phyloP scores from a whole-genome alignment of 2,113 vertebrate genomes.

The Hemiprocne comata region DNA sequence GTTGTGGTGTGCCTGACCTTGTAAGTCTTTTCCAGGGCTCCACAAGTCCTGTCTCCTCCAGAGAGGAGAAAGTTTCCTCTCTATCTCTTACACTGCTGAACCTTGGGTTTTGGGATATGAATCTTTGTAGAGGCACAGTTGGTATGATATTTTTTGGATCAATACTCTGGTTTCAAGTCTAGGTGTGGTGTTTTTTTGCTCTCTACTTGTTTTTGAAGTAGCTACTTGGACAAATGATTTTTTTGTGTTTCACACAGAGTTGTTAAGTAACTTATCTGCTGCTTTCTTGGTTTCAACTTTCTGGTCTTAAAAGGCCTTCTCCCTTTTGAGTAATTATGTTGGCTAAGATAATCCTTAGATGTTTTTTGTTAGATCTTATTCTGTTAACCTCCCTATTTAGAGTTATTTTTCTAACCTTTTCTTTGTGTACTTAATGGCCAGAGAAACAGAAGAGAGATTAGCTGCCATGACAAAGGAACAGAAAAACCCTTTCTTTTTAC shows the following conservation, averaged over 20 bases:
- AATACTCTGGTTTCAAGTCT: not conserved
- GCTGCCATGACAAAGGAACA: constrained; percentile 18
- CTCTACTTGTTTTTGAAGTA: not conserved
- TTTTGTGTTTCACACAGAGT: not conserved
- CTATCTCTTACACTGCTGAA: not conserved
- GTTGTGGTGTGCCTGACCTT: not conserved
- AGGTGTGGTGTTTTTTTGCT: not conserved
- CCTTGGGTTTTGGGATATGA: not conserved
- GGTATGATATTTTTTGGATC: not conserved
- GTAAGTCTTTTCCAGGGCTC: not conserved
- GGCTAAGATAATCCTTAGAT: constrained; percentile 24
- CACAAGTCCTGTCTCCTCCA: not conserved
- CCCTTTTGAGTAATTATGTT: not conserved
- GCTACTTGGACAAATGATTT: not conserved
- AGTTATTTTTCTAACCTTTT: constrained; percentile 62
- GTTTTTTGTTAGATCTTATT: constrained; percentile 33
- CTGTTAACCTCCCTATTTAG: constrained; percentile 36
- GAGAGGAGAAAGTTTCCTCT: not conserved
- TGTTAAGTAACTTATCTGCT: not conserved
- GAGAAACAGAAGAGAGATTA: constrained; percentile 34
- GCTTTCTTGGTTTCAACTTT: constrained; percentile 11
- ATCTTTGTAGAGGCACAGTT: not conserved
- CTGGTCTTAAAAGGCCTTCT: not conserved
- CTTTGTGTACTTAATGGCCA: constrained; percentile 31
- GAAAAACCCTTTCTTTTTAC: constrained; percentile 25